A percentile compares a stretch with the other conserved stretches of the same genome.
Evolutionary conservation across 92 coral and sea anemone species (phyloP).

Genomic region (Isaurus tuberculatus): DNA sequence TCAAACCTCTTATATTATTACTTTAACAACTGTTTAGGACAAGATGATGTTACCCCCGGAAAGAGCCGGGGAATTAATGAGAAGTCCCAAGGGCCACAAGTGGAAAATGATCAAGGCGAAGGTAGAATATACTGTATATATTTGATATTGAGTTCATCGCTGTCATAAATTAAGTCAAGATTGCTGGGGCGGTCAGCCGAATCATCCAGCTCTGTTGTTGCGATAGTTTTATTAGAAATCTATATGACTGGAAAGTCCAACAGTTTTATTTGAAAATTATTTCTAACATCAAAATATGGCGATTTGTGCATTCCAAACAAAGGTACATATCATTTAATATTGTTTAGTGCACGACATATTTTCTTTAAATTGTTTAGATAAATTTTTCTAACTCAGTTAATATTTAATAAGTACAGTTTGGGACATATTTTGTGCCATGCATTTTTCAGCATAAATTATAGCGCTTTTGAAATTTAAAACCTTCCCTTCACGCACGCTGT

Average conservation of each 20-base stretch:
- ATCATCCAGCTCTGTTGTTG: neutral
- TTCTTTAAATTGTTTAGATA: too few relatives aligned
- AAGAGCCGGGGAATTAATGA: slow-evolving; percentile 87
- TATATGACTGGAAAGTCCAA: too few relatives aligned
- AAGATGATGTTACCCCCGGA: slow-evolving; percentile 95
- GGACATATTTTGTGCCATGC: neutral
- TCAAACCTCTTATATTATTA: slow-evolving; percentile 14
- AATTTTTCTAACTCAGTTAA: too few relatives aligned
- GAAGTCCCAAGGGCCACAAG: slow-evolving; percentile 93
- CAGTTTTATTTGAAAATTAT: neutral
- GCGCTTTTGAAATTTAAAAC: too few relatives aligned
- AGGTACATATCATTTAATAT: neutral
- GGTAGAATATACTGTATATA: slow-evolving; percentile 4
- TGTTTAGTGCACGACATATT: too few relatives aligned
- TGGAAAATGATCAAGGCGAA: slow-evolving; percentile 88
- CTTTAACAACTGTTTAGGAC: slow-evolving; percentile 65
- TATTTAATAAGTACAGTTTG: neutral
- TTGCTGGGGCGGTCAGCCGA: neutral
- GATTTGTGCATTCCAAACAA: neutral
- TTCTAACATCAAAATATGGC: neutral
- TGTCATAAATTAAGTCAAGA: neutral
- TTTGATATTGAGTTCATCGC: neutral
- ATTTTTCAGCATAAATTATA: too few relatives aligned
- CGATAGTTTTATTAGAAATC: neutral
- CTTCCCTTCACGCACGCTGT: too few relatives aligned